These are phyloP conservation scores for Leptopilina clavipes DNA, from an alignment of 1,140 invertebrate genomes.

Conservation along the genomic window DNA sequence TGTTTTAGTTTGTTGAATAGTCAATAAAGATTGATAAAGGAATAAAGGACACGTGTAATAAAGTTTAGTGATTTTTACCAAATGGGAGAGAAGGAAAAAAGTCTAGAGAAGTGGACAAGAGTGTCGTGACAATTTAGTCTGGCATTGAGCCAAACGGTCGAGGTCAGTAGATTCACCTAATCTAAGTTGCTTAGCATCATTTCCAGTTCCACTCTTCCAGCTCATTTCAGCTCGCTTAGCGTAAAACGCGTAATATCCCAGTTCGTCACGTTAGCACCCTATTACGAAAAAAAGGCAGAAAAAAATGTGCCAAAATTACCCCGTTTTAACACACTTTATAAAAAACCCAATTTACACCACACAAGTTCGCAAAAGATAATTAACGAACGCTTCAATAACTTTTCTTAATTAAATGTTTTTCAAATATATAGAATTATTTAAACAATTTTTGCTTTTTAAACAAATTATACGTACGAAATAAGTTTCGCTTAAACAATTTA, in stretches of 20 bases:
- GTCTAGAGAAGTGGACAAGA: constrained; percentile 56
- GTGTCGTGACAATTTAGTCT: constrained; percentile 73
- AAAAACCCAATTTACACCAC: too few relatives aligned
- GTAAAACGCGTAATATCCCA: not conserved
- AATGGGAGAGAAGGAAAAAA: constrained; percentile 36
- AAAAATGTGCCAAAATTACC: not conserved
- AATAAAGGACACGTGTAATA: not conserved
- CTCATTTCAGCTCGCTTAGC: constrained; percentile 42
- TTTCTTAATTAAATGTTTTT: too few relatives aligned
- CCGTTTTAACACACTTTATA: too few relatives aligned
- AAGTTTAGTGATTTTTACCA: constrained; percentile 37
- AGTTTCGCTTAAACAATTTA: too few relatives aligned
- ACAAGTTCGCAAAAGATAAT: too few relatives aligned
- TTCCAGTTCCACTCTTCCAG: constrained; percentile 58
- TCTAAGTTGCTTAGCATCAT: constrained; percentile 73
- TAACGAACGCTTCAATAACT: too few relatives aligned
- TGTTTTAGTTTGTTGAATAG: not conserved
- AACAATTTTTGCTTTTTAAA: too few relatives aligned
- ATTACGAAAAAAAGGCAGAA: not conserved
- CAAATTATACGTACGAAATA: too few relatives aligned
- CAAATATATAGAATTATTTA: too few relatives aligned
- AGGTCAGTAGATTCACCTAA: constrained; percentile 73
- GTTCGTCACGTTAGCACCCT: not conserved
- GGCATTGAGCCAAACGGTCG: constrained; percentile 66
- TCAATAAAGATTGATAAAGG: not conserved